A percentile compares a stretch with the other conserved stretches of the same genome.
Evolutionary conservation across 2,113 vertebrate genomes (phyloP).

Genomic region (Barbus barbus): DNA sequence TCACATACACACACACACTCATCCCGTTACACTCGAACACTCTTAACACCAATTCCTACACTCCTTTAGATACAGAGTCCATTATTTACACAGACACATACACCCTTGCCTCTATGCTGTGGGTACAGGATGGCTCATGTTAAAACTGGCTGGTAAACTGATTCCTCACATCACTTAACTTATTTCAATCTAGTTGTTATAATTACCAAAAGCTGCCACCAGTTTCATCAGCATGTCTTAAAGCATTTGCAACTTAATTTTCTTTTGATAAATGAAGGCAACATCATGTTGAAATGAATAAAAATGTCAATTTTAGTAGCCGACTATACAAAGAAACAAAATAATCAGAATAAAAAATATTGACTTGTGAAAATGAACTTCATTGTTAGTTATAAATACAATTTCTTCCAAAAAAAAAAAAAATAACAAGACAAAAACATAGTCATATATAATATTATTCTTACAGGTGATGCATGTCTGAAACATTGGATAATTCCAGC

Average conservation of each 20-base stretch:
- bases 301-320: neutral
- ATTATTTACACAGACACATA: constrained; percentile 43
- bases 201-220: constrained; percentile 16
- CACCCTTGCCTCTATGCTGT: constrained; percentile 34
- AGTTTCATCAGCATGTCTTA: neutral
- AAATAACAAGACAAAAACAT: neutral
- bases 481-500: neutral
- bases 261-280: neutral
- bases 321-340: neutral
- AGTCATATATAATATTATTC: neutral
- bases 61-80: constrained; percentile 28
- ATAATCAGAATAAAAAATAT: neutral
- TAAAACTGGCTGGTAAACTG: constrained; percentile 51
- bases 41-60: neutral
- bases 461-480: neutral
- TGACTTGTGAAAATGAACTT: neutral
- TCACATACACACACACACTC: constrained; percentile 5
- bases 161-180: constrained; percentile 45
- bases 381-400: constrained; percentile 13
- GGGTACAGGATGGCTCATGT: constrained; percentile 42
- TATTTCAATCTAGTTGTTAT: constrained; percentile 37
- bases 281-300: neutral
- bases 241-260: neutral
- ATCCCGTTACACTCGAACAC: neutral
- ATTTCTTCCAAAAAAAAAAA: neutral